These are phyloP conservation scores for Carettochelys insculpta DNA, from an alignment of 2,113 vertebrate species.

Conservation along the genomic window DNA sequence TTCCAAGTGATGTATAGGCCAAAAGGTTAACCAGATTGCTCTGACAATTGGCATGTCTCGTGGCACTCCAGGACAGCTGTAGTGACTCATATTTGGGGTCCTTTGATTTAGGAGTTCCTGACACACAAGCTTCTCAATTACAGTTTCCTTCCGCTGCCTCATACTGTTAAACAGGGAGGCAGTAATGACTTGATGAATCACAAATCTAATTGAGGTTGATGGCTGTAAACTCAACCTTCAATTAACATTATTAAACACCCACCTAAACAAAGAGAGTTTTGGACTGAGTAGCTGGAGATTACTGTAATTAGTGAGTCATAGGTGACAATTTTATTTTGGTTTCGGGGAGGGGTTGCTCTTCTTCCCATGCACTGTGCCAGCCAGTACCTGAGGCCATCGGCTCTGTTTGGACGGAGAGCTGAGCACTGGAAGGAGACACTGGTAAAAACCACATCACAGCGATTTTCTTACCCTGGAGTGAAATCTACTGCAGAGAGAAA, in stretches of 20 bases:
- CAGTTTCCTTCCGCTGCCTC: neutral
- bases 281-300: neutral
- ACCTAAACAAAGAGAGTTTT: neutral
- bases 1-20: neutral
- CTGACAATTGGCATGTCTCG: neutral
- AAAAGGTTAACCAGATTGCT: neutral
- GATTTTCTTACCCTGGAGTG: neutral
- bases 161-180: neutral
- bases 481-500: too few relatives aligned
- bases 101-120: neutral
- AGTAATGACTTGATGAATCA: neutral
- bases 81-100: neutral
- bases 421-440: neutral
- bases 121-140: neutral
- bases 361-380: neutral
- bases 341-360: neutral
- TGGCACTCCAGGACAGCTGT: neutral
- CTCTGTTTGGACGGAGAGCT: too few relatives aligned
- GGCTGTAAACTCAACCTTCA: neutral
- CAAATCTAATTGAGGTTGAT: neutral
- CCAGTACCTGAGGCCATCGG: too few relatives aligned
- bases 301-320: neutral
- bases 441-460: neutral
- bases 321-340: neutral
- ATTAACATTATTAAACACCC: neutral